Conservation (phyloP, 2,888 invertebrate species). For the Trissonchulus latispiculum region DNA sequence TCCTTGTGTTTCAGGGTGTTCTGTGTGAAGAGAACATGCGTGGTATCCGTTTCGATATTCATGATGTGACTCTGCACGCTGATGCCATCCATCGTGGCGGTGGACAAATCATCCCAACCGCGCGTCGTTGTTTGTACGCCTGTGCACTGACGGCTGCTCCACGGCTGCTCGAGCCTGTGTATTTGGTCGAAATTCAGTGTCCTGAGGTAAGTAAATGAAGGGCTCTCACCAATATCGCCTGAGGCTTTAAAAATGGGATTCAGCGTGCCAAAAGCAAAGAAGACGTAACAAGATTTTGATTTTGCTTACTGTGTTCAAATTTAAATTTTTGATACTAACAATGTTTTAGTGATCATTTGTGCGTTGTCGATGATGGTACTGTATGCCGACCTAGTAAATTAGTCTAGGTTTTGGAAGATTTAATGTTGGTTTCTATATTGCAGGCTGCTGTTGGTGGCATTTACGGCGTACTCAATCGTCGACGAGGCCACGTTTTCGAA, state of each 20-base stretch:
- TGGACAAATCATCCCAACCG: conserved; percentile 98
- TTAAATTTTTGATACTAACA: no score
- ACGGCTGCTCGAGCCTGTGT: conserved; percentile 96
- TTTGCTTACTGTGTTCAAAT: no score
- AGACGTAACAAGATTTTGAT: no score
- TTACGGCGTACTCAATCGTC: conserved; percentile 86
- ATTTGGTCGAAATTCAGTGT: conserved; percentile 90
- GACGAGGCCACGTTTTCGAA: conserved; percentile 95
- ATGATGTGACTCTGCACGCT: conserved; percentile 96
- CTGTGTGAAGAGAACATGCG: conserved; percentile 97
- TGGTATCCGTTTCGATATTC: conserved; percentile 88
- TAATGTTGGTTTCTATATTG: no score
- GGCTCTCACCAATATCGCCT: no score
- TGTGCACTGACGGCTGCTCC: conserved; percentile 84
- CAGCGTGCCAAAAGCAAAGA: no score
- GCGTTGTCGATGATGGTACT: no score
- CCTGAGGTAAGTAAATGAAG: conserved; percentile 41
- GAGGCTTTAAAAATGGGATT: no score
- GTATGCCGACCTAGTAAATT: no score
- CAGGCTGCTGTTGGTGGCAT: conserved; percentile 70
- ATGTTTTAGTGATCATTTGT: no score
- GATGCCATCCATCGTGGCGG: conserved; percentile 99
- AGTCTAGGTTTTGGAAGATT: no score
- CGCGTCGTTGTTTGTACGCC: conserved; percentile 93
- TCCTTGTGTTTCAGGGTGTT: conserved; percentile 63